Conservation (phyloP, 2,888 invertebrate genomes). For the Charanyca ferruginea region DNA sequence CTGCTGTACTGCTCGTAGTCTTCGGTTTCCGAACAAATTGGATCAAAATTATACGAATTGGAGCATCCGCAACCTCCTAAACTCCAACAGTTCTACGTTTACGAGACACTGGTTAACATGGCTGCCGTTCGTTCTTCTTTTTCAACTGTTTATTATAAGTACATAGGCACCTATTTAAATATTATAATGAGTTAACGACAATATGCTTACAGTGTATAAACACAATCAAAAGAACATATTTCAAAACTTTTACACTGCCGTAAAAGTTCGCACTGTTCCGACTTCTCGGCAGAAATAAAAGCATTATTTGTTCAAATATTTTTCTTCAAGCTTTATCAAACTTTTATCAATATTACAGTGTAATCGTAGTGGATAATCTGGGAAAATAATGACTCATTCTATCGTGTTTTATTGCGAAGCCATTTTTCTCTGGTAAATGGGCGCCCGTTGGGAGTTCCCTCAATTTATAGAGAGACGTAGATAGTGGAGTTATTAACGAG, state of each 20-base stretch:
- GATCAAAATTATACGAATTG: slow-evolving; percentile 11
- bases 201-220: slow-evolving; percentile 1
- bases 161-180: neutral
- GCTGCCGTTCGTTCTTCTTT: no score
- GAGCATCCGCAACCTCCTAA: neutral
- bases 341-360: slow-evolving; percentile 50
- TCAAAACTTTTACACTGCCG: slow-evolving; percentile 21
- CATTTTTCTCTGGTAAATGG: slow-evolving; percentile 69
- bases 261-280: slow-evolving; percentile 6
- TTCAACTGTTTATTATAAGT: neutral
- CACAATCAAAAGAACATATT: slow-evolving; percentile 14
- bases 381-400: slow-evolving; percentile 66
- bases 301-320: slow-evolving; percentile 38
- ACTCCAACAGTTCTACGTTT: no score
- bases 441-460: slow-evolving; percentile 65
- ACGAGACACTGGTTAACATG: no score
- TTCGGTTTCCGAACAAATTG: slow-evolving; percentile 15
- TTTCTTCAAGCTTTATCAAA: slow-evolving; percentile 39
- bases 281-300: slow-evolving; percentile 4
- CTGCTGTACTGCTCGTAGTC: neutral
- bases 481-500: slow-evolving; percentile 63
- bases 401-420: slow-evolving; percentile 69
- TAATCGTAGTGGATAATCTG: slow-evolving; percentile 64
- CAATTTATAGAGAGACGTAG: slow-evolving; percentile 67
- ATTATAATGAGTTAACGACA: neutral